Percentiles rank a stretch among this genome's conserved stretches.
These are phyloP conservation scores for Megalonaias nervosa DNA, from an alignment of 1,140 invertebrate species.

Conservation along the genomic window DNA sequence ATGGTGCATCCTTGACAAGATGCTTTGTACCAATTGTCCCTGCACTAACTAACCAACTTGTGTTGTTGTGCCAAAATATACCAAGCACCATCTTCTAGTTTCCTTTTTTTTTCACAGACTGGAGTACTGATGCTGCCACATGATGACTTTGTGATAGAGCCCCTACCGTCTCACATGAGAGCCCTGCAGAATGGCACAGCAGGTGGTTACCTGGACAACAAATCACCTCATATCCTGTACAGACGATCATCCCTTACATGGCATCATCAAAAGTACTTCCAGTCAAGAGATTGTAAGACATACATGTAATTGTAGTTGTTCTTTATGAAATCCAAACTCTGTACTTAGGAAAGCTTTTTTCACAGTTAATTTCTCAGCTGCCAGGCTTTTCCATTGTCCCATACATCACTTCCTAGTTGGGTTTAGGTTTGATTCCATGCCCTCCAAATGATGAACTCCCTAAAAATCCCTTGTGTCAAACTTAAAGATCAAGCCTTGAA, in stretches of 20 bases:
- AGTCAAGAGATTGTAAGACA: slow-evolving; percentile 25
- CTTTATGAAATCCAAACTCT: not conserved
- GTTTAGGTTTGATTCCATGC: no score
- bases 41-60: no score
- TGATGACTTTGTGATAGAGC: slow-evolving; percentile 50
- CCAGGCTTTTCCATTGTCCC: not conserved
- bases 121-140: slow-evolving; percentile 40
- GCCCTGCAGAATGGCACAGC: not conserved
- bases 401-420: no score
- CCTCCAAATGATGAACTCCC: no score
- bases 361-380: not conserved
- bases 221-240: slow-evolving; percentile 39
- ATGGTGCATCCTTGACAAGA: no score
- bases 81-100: no score
- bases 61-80: no score
- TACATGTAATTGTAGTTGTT: not conserved
- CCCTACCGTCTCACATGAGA: slow-evolving; percentile 22
- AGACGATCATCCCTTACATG: slow-evolving; percentile 36
- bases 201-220: not conserved
- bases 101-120: slow-evolving; percentile 35
- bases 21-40: no score
- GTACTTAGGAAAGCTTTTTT: not conserved
- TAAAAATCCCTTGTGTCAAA: no score
- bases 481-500: no score
- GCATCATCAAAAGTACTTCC: slow-evolving; percentile 33